These are phyloP conservation scores for Rhynchotus rufescens DNA, from an alignment of 2,797 vertebrate species.

Conservation along the genomic window DNA sequence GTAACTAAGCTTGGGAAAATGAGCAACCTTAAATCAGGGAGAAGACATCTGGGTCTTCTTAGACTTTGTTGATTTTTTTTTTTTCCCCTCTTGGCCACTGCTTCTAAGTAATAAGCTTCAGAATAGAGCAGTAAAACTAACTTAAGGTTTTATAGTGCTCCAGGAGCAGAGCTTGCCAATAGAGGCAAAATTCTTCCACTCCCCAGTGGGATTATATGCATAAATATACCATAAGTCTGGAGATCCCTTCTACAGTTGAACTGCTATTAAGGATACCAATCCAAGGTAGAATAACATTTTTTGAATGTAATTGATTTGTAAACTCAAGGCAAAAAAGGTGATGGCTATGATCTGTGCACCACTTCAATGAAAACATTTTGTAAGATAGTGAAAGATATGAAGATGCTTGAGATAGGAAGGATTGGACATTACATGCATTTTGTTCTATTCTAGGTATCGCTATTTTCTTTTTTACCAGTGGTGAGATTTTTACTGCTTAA, in stretches of 20 bases:
- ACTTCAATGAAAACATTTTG: not conserved
- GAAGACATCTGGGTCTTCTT: not conserved
- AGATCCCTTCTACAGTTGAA: not conserved
- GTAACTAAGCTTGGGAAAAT: not conserved
- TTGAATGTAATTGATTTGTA: not conserved
- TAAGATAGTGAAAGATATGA: not conserved
- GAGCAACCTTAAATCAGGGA: not conserved
- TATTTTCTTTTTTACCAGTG: not conserved
- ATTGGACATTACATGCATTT: not conserved
- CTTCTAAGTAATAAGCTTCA: not conserved
- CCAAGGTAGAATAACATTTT: not conserved
- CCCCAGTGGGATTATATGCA: not conserved
- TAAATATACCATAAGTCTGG: not conserved
- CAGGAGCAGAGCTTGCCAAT: not conserved
- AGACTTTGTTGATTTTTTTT: not conserved
- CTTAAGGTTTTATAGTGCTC: not conserved
- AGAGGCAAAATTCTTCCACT: fast-evolving
- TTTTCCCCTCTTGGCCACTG: not conserved
- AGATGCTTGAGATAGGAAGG: not conserved
- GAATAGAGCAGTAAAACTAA: not conserved
- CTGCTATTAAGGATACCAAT: not conserved
- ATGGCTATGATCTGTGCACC: not conserved
- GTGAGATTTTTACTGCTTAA: not conserved
- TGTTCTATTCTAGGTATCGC: not conserved
- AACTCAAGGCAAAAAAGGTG: not conserved